Evolutionary conservation across 2,888 invertebrate species (phyloP).

Genomic region (Macrophya annulata): DNA sequence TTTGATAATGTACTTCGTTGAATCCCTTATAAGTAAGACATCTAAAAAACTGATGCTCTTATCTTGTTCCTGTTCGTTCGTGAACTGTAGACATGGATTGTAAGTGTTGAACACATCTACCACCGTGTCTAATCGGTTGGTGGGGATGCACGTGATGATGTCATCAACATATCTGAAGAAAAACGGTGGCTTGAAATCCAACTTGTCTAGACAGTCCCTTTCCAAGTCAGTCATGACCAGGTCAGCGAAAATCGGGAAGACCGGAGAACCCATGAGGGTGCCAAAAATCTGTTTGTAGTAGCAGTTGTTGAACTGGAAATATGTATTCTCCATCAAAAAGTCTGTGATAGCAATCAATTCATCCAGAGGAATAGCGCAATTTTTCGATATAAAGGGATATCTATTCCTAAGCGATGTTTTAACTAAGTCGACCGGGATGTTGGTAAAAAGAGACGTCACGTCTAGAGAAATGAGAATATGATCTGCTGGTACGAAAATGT

Average conservation of each 20-base stretch:
- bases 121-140: conserved; percentile 22
- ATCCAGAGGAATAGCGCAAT: neutral
- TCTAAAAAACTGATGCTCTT: conserved; percentile 42
- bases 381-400: neutral
- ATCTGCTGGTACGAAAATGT: neutral
- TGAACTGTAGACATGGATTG: conserved; percentile 51
- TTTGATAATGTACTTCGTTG: neutral
- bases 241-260: conserved; percentile 61
- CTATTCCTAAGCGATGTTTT: conserved; percentile 41
- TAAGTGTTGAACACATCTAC: conserved; percentile 45
- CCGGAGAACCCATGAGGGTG: conserved; percentile 62
- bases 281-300: conserved; percentile 59
- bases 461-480: conserved; percentile 56
- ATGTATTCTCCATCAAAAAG: conserved; percentile 31
- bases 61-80: conserved; percentile 20
- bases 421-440: conserved; percentile 57
- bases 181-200: conserved; percentile 18
- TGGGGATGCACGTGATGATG: conserved; percentile 50
- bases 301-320: conserved; percentile 56
- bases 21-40: conserved; percentile 35
- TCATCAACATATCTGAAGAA: conserved; percentile 57
- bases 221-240: conserved; percentile 64
- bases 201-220: conserved; percentile 23
- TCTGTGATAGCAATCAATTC: neutral
- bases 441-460: conserved; percentile 60